Evolutionary conservation across 2,797 vertebrate species (phyloP), one percentile per base, ranked within the genome.

Genomic region (Uromys caudimaculatus): DNA sequence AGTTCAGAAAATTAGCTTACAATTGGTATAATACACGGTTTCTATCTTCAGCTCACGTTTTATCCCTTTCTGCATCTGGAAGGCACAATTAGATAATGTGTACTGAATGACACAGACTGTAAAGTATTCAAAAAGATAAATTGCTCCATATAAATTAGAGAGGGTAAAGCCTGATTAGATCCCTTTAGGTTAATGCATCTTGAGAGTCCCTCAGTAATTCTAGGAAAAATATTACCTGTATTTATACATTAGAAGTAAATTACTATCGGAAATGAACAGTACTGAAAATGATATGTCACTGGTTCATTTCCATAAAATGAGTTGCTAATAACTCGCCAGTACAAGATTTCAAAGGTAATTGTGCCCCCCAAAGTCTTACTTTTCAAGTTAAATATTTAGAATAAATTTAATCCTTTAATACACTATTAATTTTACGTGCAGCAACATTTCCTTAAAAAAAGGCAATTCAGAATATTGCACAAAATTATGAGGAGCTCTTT

Each of bases 51-150:
- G 50, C 27, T 77, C 17, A n/a, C 1, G 19, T 35, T 96, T 96
- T 89, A 89, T 90, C 84, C 23, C 47, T 96, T 93, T 78, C 76
- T 78, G 50, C 24, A 94, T 96, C 95, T 97, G 90, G 16, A 52
- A 90, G 89, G 67, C 60, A 86, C 88, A 95, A 94, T 94, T 93
- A 95, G 90, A 93, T 96, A 97, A 93, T 94, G 32, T 12, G 10
- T 44, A 92, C 84, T 84, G 95, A 97, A 78, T 27, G 94, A 71
- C 73, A 96, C 16, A 38, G 62, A 93, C 47, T 96, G 84, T 93
- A 92, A 94, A 97, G 95, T 95, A 94, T 94, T 95, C 87, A 95
- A 92, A 94, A 93, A 85, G 94, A 97, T 96, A 56, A 97, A 96
- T 92, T 90, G 73, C 73, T 96, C 96, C 32, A 73, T 96, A 96